Evolutionary conservation across 2,797 vertebrate species (phyloP).

Genomic region (Monodelphis domestica): DNA sequence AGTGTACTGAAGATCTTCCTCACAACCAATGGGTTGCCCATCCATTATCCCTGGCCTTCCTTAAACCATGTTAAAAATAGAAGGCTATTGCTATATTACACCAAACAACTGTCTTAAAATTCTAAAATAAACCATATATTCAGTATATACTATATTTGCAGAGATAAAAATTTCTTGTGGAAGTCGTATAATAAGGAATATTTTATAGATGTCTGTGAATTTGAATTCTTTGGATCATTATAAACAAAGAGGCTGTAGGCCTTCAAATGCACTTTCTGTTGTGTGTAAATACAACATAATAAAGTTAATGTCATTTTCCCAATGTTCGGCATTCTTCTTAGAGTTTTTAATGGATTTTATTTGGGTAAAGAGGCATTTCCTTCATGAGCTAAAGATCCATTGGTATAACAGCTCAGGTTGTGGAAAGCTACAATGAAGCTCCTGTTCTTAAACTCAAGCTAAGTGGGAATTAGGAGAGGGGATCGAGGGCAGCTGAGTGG

Average conservation of each 20-base stretch:
- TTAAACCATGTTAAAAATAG: not conserved
- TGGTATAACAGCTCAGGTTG: not conserved
- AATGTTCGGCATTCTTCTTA: not conserved
- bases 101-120: not conserved
- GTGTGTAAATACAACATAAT: not conserved
- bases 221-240: not conserved
- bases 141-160: not conserved
- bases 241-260: not conserved
- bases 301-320: not conserved
- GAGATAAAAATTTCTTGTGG: slow-evolving; percentile 1
- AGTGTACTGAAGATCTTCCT: not conserved
- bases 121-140: slow-evolving; percentile 32
- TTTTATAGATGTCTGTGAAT: not conserved
- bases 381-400: not conserved
- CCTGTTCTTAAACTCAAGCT: not conserved
- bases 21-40: not conserved
- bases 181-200: slow-evolving; percentile 6
- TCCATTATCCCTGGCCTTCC: not conserved
- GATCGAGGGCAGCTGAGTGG: too few relatives aligned
- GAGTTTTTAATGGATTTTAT: not conserved
- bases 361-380: not conserved
- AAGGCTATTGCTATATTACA: not conserved
- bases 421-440: not conserved
- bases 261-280: not conserved
- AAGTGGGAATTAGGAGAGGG: too few relatives aligned